Conservation (phyloP, 1,140 invertebrate genomes). For the Aporrectodea caliginosa region DNA sequence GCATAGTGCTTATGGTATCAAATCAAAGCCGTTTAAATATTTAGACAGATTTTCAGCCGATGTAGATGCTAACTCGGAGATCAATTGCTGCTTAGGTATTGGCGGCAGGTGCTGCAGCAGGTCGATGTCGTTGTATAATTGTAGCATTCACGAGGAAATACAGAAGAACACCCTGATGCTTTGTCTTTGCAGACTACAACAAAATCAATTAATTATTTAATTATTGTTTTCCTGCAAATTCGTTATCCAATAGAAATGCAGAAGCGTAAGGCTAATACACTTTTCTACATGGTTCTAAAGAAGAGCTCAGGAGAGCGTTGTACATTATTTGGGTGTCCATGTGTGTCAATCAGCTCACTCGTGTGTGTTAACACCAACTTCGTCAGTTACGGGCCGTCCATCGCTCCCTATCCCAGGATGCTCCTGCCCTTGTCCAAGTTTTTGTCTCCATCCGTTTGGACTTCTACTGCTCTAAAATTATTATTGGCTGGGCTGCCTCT, state of each 20-base stretch:
- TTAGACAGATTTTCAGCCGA: not conserved
- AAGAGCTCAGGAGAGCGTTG: no score
- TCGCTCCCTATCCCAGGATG: no score
- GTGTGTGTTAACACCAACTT: no score
- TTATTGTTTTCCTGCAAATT: no score
- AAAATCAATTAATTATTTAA: no score
- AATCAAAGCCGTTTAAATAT: not conserved
- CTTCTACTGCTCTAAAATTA: no score
- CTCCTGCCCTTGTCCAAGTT: no score
- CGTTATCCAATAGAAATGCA: not conserved
- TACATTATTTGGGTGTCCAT: no score
- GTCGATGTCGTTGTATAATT: not conserved
- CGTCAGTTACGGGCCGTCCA: no score
- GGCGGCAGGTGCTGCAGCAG: not conserved
- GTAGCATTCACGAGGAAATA: not conserved
- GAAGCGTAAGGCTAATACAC: not conserved
- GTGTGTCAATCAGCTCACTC: no score
- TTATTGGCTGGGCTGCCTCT: no score
- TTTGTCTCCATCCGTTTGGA: no score
- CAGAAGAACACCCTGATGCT: not conserved
- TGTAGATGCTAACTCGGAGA: not conserved
- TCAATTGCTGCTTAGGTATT: not conserved
- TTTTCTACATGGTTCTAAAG: not conserved
- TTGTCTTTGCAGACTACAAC: not conserved
- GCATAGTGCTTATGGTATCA: not conserved